Percentiles rank a stretch among this genome's conserved stretches.
phyloP scores from a whole-genome alignment of 2,797 vertebrate genomes.

The Galago senegalensis region DNA sequence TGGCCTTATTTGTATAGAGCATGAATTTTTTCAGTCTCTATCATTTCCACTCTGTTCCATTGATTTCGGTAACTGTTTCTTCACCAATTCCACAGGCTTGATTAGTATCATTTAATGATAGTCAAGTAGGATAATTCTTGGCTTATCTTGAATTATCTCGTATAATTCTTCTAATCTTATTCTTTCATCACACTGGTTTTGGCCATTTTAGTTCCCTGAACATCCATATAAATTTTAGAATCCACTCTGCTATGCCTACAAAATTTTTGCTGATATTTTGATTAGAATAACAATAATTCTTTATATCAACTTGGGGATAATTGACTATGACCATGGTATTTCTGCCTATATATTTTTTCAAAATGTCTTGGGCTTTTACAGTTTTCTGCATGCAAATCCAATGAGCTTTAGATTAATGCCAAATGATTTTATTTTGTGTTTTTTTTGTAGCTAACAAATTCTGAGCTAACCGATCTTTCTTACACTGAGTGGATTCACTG shows the following conservation, averaged over 20 bases:
- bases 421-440: neutral
- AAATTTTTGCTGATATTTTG: neutral
- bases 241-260: neutral
- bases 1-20: neutral
- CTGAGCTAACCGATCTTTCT: neutral
- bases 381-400: neutral
- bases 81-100: neutral
- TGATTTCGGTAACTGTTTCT: neutral
- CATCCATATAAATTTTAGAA: neutral
- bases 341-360: neutral
- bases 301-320: neutral
- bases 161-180: neutral
- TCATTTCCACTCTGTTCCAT: neutral
- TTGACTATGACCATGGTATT: neutral
- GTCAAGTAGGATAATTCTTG: neutral
- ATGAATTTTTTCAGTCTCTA: neutral
- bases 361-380: neutral
- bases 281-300: neutral
- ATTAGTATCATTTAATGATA: neutral
- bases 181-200: neutral
- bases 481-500: neutral
- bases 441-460: neutral
- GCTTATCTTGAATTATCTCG: too few species aligned
- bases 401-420: neutral
- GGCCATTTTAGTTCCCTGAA: neutral